Evolutionary conservation across 2,113 vertebrate genomes (phyloP).

Genomic region (Pycnonotus jocosus): DNA sequence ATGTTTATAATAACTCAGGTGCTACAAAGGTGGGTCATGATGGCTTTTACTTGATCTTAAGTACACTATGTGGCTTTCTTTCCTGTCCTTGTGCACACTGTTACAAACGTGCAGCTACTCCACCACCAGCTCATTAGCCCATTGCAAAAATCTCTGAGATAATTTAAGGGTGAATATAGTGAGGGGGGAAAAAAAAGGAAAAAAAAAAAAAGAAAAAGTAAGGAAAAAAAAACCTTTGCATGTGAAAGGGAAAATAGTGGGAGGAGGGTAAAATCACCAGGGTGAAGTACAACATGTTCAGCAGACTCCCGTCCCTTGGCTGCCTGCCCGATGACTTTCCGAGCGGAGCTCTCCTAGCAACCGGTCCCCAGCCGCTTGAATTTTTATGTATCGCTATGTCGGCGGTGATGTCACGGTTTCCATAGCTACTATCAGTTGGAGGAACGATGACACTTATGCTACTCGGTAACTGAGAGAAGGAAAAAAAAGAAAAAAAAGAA

Average conservation of each 20-base stretch:
- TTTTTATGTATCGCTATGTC: slow-evolving; percentile 86
- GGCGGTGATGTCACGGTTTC: slow-evolving; percentile 82
- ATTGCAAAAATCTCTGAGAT: background rate
- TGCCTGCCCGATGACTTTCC: slow-evolving; percentile 75
- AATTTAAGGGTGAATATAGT: background rate
- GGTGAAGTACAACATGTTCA: slow-evolving; percentile 65
- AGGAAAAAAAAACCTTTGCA: background rate
- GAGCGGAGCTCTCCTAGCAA: slow-evolving; percentile 83
- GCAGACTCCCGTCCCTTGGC: slow-evolving; percentile 71
- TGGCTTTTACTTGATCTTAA: background rate
- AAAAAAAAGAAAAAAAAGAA: too few relatives aligned
- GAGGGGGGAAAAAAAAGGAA: accelerated
- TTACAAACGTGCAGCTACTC: background rate
- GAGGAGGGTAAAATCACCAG: slow-evolving; percentile 61
- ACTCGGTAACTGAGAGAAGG: slow-evolving; percentile 52
- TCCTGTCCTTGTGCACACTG: background rate
- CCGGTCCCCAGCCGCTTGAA: slow-evolving; percentile 76
- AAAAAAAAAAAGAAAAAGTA: too few relatives aligned
- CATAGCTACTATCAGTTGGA: slow-evolving; percentile 81
- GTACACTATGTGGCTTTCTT: background rate
- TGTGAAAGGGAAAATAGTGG: slow-evolving; percentile 47
- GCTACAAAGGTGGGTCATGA: background rate
- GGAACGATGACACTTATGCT: slow-evolving; percentile 72
- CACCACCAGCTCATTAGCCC: background rate
- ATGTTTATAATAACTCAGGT: background rate